Base-by-base conservation (phyloP, 2,888 invertebrate genomes). In the Tetheella fluctuosa region DNA sequence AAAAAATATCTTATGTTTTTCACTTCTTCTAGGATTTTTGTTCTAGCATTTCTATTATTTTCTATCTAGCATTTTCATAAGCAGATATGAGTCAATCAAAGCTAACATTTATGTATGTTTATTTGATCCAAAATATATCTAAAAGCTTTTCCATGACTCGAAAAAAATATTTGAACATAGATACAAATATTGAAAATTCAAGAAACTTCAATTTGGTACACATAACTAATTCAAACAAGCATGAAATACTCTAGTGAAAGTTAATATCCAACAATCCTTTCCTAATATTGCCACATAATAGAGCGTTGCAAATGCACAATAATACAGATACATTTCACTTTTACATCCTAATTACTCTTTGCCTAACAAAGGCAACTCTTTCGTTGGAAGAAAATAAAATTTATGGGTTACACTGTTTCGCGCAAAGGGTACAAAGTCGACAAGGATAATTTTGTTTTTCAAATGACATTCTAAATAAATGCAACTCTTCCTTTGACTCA, bases 291-390 rank as follows among this genome's bases (percentile, higher is more conserved):
- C 66, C 60, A 62, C 59, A 64, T 78, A 86, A 85, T 78, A 75
- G 71, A 74, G 79, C 91, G 85, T 90, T 72, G 74, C 90, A 67
- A 90, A 89, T 86, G 74, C 59, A 60, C 61, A 52, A 79, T 68
- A 81, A 86, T 83, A 66, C 71, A 77, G 74, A 77, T 63, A 74
- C 73, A 89, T 91, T 92, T 92, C 91, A 92, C 92, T 92, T 92
- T 92, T 91, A 89, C 87, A 86, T 85, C 83, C 81, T 90, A 91
- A 91, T 91, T 89, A 90, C 89, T 80, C 86, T 83, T 87, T 86
- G 83, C 75, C 68, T 64, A 15, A 79, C 75, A 81, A 80, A 72
- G 65, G 66, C 68, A 73, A 83, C 82, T 84, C 88, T 86, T 89
- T 88, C 79, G 72, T 65, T 61, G 63, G 59, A 67, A 76, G 80